Base-by-base conservation (phyloP, 53 echinoderm and acorn worm genomes). In the Paelopatides confundens region DNA sequence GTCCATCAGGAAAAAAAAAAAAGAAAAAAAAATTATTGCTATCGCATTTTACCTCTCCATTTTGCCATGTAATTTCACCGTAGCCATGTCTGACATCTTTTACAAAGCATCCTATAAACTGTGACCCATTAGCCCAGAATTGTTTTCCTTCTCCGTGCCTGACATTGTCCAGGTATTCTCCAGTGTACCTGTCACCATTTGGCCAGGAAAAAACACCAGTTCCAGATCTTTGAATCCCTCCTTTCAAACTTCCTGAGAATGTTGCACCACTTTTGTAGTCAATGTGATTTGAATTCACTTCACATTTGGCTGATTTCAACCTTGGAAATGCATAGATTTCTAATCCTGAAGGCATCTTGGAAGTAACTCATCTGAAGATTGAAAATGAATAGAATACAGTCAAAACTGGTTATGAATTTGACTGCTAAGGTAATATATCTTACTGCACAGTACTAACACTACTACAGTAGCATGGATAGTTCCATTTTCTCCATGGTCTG, bases 251-350 rank as follows among this genome's bases (percentile, higher is more conserved):
- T 8, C 98, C 98, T 0, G 92, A 92, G 89, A 98, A 98, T 0
- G 88, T 67, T 36, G 95, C 98, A 0, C 98, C 98, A 83, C 95
- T 95, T 81, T 94, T 95, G 88, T 95, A 98, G 92, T 93, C 95
- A 84, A 88, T 83, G 85, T 92, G 95, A 17, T 88, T 81, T 27
- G 31, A 58, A 65, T 85, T 78, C 62, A 79, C 49, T 24, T 95
- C 95, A 40, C 91, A 88, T 70, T 90, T 94, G 83, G 98, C 98
- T 5, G 95, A 94, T 40, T 94, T 98, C 37, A 98, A 91, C 62
- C 94, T 85, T 7, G 98, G 90, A 46, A 98, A 98, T 63, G 89
- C 85, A 78, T 91, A 93, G 81, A 93, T 89, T 65, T 98, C 95
- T 37, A 98, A 65, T 65, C 90, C 93, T 24, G 96, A 96, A 3